These are phyloP conservation scores for Doryteuthis pealeii DNA, from an alignment of 1,140 invertebrate genomes.

Conservation along the genomic window DNA sequence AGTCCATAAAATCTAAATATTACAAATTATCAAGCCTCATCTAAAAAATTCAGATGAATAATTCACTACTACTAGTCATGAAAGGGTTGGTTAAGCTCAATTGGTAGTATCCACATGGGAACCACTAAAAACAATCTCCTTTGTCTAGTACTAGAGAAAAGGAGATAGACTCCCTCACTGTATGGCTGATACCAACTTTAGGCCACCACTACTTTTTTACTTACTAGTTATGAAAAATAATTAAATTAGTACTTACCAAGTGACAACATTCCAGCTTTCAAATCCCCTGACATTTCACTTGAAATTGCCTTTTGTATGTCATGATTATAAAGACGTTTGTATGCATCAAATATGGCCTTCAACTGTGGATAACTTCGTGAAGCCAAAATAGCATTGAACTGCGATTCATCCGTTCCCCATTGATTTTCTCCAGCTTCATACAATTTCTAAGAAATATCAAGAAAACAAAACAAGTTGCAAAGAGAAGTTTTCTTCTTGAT, in stretches of 20 bases:
- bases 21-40: no score
- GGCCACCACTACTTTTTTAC: no score
- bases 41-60: no score
- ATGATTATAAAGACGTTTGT: constrained; percentile 42
- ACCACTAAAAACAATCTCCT: no score
- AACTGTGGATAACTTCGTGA: constrained; percentile 56
- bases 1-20: no score
- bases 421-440: constrained; percentile 61
- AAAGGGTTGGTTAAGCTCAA: no score
- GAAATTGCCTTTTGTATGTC: constrained; percentile 55
- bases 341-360: constrained; percentile 57
- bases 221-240: constrained; percentile 46
- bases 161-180: no score
- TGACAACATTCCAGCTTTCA: constrained; percentile 52
- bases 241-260: constrained; percentile 44
- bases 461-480: neutral
- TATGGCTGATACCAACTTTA: no score
- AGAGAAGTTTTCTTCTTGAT: neutral
- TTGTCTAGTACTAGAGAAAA: no score
- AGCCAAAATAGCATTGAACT: constrained; percentile 54
- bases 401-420: constrained; percentile 64
- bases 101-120: no score
- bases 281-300: constrained; percentile 60
- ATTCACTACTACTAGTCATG: no score
- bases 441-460: constrained; percentile 40